phyloP scores from a whole-genome alignment of 2,113 vertebrate species.

The Lepisosteus oculatus region DNA sequence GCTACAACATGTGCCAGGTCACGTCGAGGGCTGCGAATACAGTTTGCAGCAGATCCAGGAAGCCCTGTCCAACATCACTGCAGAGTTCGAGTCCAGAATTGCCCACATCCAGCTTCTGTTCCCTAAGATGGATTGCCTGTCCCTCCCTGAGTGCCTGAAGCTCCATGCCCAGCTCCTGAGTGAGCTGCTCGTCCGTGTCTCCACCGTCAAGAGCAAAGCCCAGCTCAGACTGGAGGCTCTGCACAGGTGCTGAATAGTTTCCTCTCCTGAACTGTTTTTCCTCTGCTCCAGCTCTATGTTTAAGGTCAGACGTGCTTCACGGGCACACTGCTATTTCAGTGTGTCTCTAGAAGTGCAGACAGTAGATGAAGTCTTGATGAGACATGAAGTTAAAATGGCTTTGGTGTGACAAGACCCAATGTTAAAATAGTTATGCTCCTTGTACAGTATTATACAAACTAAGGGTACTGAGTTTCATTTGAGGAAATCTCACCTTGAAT shows the following conservation, averaged over 20 bases:
- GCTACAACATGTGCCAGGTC: slow-evolving; percentile 40
- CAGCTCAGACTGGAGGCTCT: slow-evolving; percentile 50
- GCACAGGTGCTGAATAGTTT: slow-evolving; percentile 44
- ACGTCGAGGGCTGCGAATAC: slow-evolving; percentile 44
- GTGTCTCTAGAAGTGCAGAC: too few species aligned
- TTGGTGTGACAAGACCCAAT: too few species aligned
- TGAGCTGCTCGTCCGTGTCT: slow-evolving; percentile 60
- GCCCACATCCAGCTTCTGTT: slow-evolving; percentile 56
- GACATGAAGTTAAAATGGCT: too few species aligned
- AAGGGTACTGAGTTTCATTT: too few species aligned
- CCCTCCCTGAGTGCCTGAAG: slow-evolving; percentile 50
- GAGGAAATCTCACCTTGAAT: too few species aligned
- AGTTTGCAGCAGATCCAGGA: slow-evolving; percentile 39
- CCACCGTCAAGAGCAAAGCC: slow-evolving; percentile 59
- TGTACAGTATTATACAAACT: too few species aligned
- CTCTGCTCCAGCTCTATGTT: too few species aligned
- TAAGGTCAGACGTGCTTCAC: too few species aligned
- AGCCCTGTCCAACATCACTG: slow-evolving; percentile 37
- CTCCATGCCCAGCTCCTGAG: slow-evolving; percentile 58
- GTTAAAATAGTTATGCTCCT: too few species aligned
- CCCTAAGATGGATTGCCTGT: slow-evolving; percentile 49
- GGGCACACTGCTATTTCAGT: too few species aligned
- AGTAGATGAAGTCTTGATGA: too few species aligned
- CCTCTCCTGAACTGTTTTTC: background rate
- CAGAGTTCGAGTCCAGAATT: slow-evolving; percentile 63